These are phyloP conservation scores for Lasaia peninsularis DNA, from an alignment of 1,140 invertebrate genomes.

Conservation along the genomic window DNA sequence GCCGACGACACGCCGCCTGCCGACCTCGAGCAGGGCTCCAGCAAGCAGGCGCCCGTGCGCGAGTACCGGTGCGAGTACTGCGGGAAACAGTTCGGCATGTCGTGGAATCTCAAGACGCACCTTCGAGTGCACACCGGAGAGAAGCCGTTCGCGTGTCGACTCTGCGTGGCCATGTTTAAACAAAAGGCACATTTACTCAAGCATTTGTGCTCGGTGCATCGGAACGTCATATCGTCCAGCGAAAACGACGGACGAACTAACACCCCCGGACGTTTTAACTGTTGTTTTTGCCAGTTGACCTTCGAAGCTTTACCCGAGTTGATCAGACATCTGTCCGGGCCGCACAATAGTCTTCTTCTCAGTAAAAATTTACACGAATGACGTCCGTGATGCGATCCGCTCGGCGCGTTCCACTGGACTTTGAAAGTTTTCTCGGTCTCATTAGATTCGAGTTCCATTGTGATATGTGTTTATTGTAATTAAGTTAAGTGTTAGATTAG, in stretches of 20 bases:
- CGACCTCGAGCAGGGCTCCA: slow-evolving; percentile 75
- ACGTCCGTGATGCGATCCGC: slow-evolving; percentile 54
- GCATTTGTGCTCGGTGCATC: slow-evolving; percentile 90
- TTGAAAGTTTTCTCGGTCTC: slow-evolving; percentile 60
- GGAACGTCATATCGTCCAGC: slow-evolving; percentile 87
- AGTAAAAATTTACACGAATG: slow-evolving; percentile 91
- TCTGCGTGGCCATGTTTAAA: slow-evolving; percentile 93
- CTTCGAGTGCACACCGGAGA: slow-evolving; percentile 91
- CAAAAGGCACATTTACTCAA: slow-evolving; percentile 91
- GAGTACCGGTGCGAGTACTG: slow-evolving; percentile 92
- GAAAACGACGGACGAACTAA: slow-evolving; percentile 83
- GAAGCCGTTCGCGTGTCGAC: slow-evolving; percentile 90
- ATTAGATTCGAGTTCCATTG: slow-evolving; percentile 56
- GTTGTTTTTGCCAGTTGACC: slow-evolving; percentile 90
- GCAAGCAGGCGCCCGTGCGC: slow-evolving; percentile 81
- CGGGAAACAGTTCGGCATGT: slow-evolving; percentile 93
- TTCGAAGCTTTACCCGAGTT: slow-evolving; percentile 90
- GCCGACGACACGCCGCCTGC: slow-evolving; percentile 77
- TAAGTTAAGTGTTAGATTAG: slow-evolving; percentile 59
- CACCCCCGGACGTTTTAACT: slow-evolving; percentile 83
- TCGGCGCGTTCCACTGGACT: slow-evolving; percentile 56
- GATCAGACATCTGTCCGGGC: slow-evolving; percentile 89
- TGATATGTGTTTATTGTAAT: slow-evolving; percentile 72
- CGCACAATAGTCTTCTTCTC: slow-evolving; percentile 89
- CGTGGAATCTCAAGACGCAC: slow-evolving; percentile 92